phyloP scores from a whole-genome alignment of 2,113 vertebrate species.

The Sebastes fasciatus region DNA sequence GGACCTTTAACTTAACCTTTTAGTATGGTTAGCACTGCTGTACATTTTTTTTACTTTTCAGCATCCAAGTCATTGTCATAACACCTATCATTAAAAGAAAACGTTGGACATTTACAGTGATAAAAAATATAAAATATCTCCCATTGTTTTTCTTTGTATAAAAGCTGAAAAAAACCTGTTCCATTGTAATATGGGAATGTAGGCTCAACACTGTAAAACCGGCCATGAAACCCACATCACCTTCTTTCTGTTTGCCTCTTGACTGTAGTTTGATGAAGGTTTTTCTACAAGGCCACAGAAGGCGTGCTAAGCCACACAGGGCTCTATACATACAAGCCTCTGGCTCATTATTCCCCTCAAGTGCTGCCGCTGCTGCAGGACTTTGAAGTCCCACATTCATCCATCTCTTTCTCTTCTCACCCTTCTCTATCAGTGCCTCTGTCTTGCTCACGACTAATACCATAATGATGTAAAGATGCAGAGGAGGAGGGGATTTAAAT shows the following conservation, averaged over 20 bases:
- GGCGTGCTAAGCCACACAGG: slow-evolving; percentile 62
- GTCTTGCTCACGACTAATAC: slow-evolving; percentile 50
- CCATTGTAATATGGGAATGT: too few species aligned
- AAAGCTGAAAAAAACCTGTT: neutral
- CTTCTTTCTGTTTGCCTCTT: slow-evolving; percentile 11
- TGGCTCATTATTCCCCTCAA: slow-evolving; percentile 76
- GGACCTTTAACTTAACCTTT: neutral
- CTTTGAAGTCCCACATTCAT: slow-evolving; percentile 82
- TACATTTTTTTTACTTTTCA: neutral
- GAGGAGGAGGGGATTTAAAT: slow-evolving; percentile 75
- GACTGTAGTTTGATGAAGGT: slow-evolving; percentile 24
- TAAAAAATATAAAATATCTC: neutral
- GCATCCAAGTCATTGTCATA: too few species aligned
- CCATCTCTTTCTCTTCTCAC: slow-evolving; percentile 51
- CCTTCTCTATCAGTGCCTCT: slow-evolving; percentile 28
- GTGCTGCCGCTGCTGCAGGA: slow-evolving; percentile 65
- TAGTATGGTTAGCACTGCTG: neutral
- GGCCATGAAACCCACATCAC: neutral
- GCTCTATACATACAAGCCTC: slow-evolving; percentile 55
- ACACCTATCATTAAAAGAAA: too few species aligned
- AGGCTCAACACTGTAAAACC: neutral
- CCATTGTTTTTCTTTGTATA: neutral
- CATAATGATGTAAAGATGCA: slow-evolving; percentile 73
- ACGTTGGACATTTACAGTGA: neutral
- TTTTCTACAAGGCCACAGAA: slow-evolving; percentile 26